Evolutionary conservation across 2,888 invertebrate species (phyloP).

Genomic region (Argyra leucocephala): DNA sequence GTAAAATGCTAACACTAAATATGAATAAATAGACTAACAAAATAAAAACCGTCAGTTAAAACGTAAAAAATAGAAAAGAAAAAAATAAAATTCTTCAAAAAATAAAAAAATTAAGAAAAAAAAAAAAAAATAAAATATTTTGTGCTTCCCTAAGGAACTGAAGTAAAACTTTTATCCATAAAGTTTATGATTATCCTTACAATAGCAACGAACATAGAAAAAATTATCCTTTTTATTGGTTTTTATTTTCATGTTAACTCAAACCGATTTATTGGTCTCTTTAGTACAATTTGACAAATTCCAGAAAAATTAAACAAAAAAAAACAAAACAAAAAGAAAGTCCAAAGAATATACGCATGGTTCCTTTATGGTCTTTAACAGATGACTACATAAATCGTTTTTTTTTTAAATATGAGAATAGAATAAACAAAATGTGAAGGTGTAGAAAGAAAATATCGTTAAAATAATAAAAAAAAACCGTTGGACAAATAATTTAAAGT

Average conservation of each 20-base stretch:
- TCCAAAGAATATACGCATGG: neutral
- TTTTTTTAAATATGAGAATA: neutral
- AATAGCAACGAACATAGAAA: neutral
- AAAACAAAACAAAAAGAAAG: neutral
- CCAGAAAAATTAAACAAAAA: neutral
- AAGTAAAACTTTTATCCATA: neutral
- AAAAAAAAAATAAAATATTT: too few species aligned
- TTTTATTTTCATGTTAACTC: slow-evolving; percentile 1
- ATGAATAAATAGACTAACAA: too few species aligned
- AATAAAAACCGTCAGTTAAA: too few species aligned
- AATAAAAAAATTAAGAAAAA: too few species aligned
- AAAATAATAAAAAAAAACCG: too few species aligned
- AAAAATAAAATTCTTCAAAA: too few species aligned
- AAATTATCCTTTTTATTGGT: neutral
- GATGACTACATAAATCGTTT: neutral
- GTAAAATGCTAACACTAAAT: too few species aligned
- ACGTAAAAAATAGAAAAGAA: too few species aligned
- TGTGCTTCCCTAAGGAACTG: neutral
- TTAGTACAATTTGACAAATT: slow-evolving; percentile 4
- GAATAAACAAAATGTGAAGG: too few species aligned
- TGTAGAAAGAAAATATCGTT: too few species aligned
- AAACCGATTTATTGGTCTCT: slow-evolving; percentile 6
- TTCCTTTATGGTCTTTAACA: neutral
- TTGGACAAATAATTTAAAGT: too few species aligned
- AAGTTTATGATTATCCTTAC: neutral